These are phyloP conservation scores for Sula dactylatra DNA, from an alignment of 2,113 vertebrate genomes.

Conservation along the genomic window DNA sequence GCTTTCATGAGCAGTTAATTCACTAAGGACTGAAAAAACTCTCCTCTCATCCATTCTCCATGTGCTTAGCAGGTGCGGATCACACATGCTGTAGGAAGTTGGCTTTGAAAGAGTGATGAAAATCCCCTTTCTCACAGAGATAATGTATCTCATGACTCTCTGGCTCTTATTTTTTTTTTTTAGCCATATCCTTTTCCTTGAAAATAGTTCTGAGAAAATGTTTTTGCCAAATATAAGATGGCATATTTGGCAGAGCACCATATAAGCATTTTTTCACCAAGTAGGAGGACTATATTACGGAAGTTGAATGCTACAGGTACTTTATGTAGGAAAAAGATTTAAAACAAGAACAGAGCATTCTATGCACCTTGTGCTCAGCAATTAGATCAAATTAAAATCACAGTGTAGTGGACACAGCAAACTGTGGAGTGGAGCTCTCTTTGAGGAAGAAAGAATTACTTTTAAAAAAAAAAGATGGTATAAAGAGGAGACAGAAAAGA, in stretches of 20 bases:
- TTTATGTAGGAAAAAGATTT: background rate
- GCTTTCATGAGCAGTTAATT: background rate
- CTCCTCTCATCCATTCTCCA: background rate
- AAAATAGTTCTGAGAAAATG: background rate
- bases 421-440: background rate
- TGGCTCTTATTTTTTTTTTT: background rate
- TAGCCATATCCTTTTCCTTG: background rate
- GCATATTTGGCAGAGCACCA: background rate
- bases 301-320: background rate
- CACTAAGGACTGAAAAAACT: background rate
- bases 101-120: slow-evolving; percentile 11
- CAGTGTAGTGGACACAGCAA: background rate
- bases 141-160: background rate
- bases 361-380: background rate
- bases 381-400: background rate
- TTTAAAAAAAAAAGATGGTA: background rate
- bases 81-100: slow-evolving; percentile 9
- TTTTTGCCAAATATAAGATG: background rate
- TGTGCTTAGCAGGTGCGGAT: slow-evolving; percentile 36
- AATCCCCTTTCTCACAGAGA: background rate
- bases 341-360: background rate
- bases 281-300: background rate
- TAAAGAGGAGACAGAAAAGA: background rate
- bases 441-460: background rate
- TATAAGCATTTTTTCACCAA: background rate